phyloP scores from a whole-genome alignment of 2,113 vertebrate species.

The Orientallactaga bullata region DNA sequence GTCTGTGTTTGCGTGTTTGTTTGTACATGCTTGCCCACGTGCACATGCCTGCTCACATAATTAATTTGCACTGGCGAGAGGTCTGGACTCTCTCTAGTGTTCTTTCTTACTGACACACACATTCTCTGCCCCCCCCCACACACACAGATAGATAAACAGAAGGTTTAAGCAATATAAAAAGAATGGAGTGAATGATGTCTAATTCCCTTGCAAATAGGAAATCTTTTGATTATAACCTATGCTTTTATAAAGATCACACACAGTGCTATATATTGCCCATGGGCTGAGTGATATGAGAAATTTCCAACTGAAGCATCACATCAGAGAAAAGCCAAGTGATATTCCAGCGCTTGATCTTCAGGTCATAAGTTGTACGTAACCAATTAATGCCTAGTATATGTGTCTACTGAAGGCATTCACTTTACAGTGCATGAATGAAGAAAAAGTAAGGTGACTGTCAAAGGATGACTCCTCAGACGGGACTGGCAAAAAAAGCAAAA shows the following conservation, averaged over 20 bases:
- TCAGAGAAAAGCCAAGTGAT: background rate
- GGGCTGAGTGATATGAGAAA: background rate
- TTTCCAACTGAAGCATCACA: background rate
- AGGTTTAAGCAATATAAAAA: slow-evolving; percentile 14
- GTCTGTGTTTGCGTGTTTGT: background rate
- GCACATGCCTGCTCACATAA: too few species aligned
- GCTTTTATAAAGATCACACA: background rate
- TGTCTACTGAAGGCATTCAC: background rate
- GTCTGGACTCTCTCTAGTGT: too few species aligned
- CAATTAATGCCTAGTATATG: background rate
- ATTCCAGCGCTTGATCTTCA: background rate
- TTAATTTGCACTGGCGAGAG: too few species aligned
- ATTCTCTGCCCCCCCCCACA: background rate
- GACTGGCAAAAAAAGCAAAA: background rate
- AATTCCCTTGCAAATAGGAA: slow-evolving; percentile 17
- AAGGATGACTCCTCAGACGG: background rate
- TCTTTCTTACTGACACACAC: too few species aligned
- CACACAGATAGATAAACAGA: background rate
- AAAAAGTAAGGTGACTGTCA: background rate
- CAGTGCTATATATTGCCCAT: background rate
- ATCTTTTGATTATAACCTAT: background rate
- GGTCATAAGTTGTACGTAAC: background rate
- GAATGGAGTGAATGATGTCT: background rate
- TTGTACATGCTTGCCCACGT: too few species aligned
- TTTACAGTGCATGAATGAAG: background rate